These are phyloP conservation scores for Sakesphorus luctuosus DNA, from an alignment of 2,113 vertebrate genomes.

Conservation along the genomic window DNA sequence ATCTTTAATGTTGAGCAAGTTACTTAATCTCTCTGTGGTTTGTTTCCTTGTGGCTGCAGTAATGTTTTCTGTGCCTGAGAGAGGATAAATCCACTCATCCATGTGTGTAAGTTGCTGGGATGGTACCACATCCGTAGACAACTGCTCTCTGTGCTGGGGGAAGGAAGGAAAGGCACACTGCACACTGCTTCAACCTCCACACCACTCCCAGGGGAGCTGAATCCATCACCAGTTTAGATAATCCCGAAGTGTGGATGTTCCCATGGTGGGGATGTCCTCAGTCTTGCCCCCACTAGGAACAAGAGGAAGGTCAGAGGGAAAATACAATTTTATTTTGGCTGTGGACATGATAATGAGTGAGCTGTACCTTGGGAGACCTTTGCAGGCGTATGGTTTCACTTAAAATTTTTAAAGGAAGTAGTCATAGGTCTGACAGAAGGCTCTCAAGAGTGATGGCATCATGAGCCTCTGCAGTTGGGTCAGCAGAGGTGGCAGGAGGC, in stretches of 20 bases:
- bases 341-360: not conserved
- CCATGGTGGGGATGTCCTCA: not conserved
- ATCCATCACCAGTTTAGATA: not conserved
- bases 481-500: not conserved
- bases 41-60: not conserved
- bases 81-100: not conserved
- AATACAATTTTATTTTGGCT: not conserved
- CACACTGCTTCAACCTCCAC: not conserved
- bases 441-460: not conserved
- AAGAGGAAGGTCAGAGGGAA: not conserved
- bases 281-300: not conserved
- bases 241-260: not conserved
- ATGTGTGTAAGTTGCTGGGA: not conserved
- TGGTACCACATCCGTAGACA: not conserved
- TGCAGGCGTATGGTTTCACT: not conserved
- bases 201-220: not conserved
- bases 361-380: not conserved
- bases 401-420: not conserved
- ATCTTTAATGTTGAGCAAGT: not conserved
- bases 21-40: not conserved
- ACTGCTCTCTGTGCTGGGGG: accelerated
- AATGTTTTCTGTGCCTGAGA: not conserved
- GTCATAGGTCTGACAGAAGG: not conserved
- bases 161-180: not conserved
- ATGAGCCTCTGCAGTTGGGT: not conserved